Percentiles rank a stretch among this genome's conserved stretches.
Conservation (phyloP, 2,797 vertebrate species). For the Stomatorhinus walkeri region DNA sequence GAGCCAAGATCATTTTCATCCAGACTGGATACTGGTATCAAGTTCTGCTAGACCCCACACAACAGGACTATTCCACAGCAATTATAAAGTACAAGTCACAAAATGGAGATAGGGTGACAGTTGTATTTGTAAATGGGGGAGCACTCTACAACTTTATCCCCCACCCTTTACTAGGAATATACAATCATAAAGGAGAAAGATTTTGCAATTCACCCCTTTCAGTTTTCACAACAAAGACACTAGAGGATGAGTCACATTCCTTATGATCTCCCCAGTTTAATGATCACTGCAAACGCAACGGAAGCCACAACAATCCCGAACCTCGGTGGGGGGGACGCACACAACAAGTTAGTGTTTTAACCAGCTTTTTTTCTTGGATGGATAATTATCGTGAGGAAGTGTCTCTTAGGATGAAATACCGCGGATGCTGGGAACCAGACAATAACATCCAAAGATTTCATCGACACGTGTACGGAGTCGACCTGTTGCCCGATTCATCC, state of each 20-base stretch:
- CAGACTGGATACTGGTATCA: background rate
- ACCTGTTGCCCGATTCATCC: background rate
- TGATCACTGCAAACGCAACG: background rate
- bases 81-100: background rate
- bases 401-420: background rate
- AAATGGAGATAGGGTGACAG: background rate
- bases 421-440: background rate
- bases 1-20: constrained; percentile 30
- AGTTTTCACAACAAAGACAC: background rate
- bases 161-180: background rate
- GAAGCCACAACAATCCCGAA: background rate
- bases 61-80: background rate
- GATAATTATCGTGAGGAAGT: background rate
- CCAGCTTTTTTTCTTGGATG: background rate
- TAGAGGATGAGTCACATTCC: background rate
- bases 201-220: background rate
- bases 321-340: background rate
- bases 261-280: background rate
- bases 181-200: background rate
- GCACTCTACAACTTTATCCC: background rate
- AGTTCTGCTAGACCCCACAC: constrained; percentile 23
- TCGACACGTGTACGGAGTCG: background rate
- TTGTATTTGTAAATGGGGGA: background rate
- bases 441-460: background rate
- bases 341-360: background rate